These are phyloP conservation scores for Xanthia icteritia DNA, from an alignment of 2,888 invertebrate species.

Conservation along the genomic window DNA sequence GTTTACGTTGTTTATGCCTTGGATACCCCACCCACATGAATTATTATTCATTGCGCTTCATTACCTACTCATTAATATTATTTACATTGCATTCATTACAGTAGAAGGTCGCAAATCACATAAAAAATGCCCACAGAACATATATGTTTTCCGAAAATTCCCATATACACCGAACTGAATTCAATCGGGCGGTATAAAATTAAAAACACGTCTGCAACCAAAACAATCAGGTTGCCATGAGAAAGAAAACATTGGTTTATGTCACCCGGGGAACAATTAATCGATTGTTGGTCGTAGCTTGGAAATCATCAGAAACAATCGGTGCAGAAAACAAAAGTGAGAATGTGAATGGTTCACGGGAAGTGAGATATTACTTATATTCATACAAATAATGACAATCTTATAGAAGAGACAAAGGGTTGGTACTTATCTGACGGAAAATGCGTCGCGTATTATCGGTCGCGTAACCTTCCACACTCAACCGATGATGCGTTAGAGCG, in stretches of 20 bases:
- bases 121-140: not conserved
- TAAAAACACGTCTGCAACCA: slow-evolving; percentile 45
- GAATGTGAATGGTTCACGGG: slow-evolving; percentile 51
- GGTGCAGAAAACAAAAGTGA: slow-evolving; percentile 63
- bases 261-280: slow-evolving; percentile 58
- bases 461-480: no score
- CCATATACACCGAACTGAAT: slow-evolving; percentile 21
- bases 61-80: slow-evolving; percentile 28
- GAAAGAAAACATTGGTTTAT: slow-evolving; percentile 66
- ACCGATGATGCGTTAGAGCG: no score
- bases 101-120: slow-evolving; percentile 5
- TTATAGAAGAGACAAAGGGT: not conserved
- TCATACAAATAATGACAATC: not conserved
- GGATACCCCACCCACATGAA: slow-evolving; percentile 10
- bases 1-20: slow-evolving; percentile 23
- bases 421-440: no score
- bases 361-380: not conserved
- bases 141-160: not conserved
- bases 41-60: slow-evolving; percentile 21
- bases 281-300: slow-evolving; percentile 50
- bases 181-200: slow-evolving; percentile 39
- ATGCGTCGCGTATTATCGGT: no score
- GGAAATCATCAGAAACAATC: slow-evolving; percentile 72
- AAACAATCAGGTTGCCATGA: slow-evolving; percentile 65
- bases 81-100: slow-evolving; percentile 17